These are phyloP conservation scores for Heteromormyrus szaboi DNA, from an alignment of 2,797 vertebrate genomes.

Conservation along the genomic window DNA sequence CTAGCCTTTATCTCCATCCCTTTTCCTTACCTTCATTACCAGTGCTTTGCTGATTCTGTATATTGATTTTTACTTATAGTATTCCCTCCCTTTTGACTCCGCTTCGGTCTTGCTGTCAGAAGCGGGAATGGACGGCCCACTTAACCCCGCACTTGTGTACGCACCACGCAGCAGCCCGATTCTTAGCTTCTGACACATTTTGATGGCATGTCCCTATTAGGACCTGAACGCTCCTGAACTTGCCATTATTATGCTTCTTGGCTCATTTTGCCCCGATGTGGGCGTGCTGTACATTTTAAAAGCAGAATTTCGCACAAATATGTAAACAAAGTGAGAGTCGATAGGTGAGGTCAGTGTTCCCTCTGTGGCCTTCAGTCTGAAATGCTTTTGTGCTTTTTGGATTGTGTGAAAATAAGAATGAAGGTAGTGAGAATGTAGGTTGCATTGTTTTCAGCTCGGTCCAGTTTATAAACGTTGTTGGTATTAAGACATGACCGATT, in stretches of 20 bases:
- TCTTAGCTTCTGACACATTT: background rate
- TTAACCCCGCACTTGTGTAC: background rate
- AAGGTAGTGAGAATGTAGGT: background rate
- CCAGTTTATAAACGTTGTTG: background rate
- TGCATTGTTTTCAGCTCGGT: background rate
- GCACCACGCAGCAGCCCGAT: background rate
- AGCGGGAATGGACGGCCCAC: constrained; percentile 36
- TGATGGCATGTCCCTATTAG: background rate
- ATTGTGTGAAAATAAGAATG: background rate
- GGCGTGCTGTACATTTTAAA: background rate
- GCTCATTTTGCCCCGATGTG: background rate
- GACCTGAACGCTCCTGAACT: background rate
- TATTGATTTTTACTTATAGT: constrained; percentile 76
- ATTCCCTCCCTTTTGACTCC: constrained; percentile 69
- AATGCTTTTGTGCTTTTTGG: background rate
- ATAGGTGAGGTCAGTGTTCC: background rate
- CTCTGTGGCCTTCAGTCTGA: background rate
- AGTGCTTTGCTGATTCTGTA: constrained; percentile 62
- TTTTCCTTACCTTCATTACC: constrained; percentile 58
- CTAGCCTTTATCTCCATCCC: constrained; percentile 68
- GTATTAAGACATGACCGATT: background rate
- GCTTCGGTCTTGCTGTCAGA: constrained; percentile 60
- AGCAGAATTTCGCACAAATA: background rate
- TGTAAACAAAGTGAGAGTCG: background rate
- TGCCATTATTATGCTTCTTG: background rate